Evolutionary conservation across 2,113 vertebrate genomes (phyloP).

Genomic region (Monarcha castaneiventris): DNA sequence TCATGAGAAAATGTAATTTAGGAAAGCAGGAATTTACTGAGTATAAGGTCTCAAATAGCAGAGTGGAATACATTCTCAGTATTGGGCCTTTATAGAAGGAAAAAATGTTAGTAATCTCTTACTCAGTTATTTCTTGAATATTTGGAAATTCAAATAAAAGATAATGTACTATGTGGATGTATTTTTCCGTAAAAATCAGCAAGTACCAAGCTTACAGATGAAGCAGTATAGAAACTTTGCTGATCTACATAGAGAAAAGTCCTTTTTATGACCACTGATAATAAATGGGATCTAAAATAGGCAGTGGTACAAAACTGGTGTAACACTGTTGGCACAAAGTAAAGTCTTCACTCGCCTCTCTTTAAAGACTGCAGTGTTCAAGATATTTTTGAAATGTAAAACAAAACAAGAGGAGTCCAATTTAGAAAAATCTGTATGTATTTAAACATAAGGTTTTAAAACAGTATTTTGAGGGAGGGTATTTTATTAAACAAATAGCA

Average conservation of each 20-base stretch:
- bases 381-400: not conserved
- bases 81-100: not conserved
- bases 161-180: not conserved
- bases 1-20: constrained; percentile 54
- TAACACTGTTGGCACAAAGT: not conserved
- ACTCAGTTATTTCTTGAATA: not conserved
- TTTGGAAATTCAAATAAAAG: not conserved
- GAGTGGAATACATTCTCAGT: not conserved
- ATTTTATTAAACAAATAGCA: not conserved
- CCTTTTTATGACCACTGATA: not conserved
- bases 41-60: constrained; percentile 12
- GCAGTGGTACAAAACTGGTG: not conserved
- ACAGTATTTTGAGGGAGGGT: not conserved
- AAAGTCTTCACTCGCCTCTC: not conserved
- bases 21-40: constrained; percentile 47
- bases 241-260: not conserved
- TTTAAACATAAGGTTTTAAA: not conserved
- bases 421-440: not conserved
- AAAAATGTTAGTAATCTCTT: not conserved
- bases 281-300: not conserved
- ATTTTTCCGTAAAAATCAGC: not conserved
- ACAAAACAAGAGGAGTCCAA: not conserved
- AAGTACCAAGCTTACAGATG: not conserved
- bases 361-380: not conserved
- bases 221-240: not conserved